Evolutionary conservation across 2,113 vertebrate species (phyloP).

Genomic region (Camelus dromedarius): DNA sequence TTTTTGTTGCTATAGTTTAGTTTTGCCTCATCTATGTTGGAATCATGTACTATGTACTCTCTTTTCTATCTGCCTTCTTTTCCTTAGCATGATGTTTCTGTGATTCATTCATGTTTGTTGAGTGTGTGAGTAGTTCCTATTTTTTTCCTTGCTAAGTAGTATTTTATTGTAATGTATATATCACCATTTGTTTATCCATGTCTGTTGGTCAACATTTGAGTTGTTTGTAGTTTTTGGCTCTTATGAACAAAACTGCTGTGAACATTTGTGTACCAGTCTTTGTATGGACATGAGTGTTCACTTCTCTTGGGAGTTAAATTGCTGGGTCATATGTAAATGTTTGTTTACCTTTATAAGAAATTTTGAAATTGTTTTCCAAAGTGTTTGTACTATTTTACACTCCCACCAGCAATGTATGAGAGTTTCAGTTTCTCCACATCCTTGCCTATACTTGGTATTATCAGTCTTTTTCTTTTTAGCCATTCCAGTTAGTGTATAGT

Average conservation of each 20-base stretch:
- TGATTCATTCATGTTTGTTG: not conserved
- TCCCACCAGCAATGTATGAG: not conserved
- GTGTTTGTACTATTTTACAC: not conserved
- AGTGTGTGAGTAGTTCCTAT: not conserved
- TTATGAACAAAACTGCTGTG: not conserved
- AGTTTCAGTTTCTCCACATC: not conserved
- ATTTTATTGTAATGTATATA: not conserved
- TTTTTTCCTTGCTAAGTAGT: not conserved
- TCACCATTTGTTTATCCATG: not conserved
- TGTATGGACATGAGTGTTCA: slow-evolving; percentile 23
- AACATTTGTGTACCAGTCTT: not conserved
- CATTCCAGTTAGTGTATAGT: not conserved
- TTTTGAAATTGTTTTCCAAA: not conserved
- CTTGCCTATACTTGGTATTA: not conserved
- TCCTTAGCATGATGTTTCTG: slow-evolving; percentile 18
- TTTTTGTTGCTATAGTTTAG: not conserved
- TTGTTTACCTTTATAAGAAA: slow-evolving; percentile 11
- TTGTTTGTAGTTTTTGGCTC: slow-evolving; percentile 20
- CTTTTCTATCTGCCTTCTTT: slow-evolving; percentile 18
- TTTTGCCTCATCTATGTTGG: not conserved
- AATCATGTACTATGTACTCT: not conserved
- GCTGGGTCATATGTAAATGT: slow-evolving; percentile 7
- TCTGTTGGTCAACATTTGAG: not conserved
- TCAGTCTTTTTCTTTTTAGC: slow-evolving; percentile 36
- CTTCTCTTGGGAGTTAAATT: slow-evolving; percentile 42